Base-by-base conservation (phyloP, 2,888 invertebrate species). In the Tinea pellionella region DNA sequence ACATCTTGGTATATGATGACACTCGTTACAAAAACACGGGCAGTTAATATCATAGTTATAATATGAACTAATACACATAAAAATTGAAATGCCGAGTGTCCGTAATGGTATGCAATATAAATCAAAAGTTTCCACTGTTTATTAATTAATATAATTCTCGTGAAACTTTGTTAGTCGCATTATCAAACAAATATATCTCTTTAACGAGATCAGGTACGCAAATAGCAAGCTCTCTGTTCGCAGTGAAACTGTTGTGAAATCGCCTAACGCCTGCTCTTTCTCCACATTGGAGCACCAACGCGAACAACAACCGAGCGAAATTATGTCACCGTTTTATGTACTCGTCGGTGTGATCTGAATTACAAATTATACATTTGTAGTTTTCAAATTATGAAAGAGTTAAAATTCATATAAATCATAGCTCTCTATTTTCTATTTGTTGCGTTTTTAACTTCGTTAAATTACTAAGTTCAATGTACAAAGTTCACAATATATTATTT, bases 241-340 rank as follows among this genome's bases (percentile, higher is more conserved):
- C 62, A 64, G 65, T 61, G 64, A 64, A 64, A 64, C 63, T 59
- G 47, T 65, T 63, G 64, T 65, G 64, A 65, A 65, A 65, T 65
- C 63, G 61, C 60, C 19, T 43, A 29, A 58, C 61, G 61, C 58
- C 29, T 56, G 57, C 59, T 61, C 61, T 42, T 60, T 61, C 59
- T 59, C 59, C 59, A 47, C 59, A 19, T 29, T 47, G 13, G 55
- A 32, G 60, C 55, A 18, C 29, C 60, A 37, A 53, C 37, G 60
- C 41, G 16, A 24, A 59, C 55, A 29, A 41, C 42, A 43, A 12
- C n/a, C 32, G 42, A 57, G 57, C 53, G 57, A 62, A 61, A 61
- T 63, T 63, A 63, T 63, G 61, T 61, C 61, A 60, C 61, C n/a
- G 60, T 41, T 51, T 42, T 59, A 42, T 55, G 32, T 57, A 57